phyloP scores from a whole-genome alignment of 1,140 invertebrate genomes.

The Philotrypesis tridentata region DNA sequence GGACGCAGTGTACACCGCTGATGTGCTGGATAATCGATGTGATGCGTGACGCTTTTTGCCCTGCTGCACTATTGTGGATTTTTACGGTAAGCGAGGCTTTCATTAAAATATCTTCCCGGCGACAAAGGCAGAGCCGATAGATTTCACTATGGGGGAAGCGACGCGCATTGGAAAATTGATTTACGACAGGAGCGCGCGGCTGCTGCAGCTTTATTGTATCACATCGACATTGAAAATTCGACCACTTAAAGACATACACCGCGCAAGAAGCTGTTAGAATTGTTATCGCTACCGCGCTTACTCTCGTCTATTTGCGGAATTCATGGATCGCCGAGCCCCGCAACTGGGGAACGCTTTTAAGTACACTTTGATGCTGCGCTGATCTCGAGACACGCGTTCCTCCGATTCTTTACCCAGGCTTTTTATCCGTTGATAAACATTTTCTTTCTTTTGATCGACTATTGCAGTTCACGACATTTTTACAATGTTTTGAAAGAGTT shows the following conservation, averaged over 20 bases:
- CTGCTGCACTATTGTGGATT: not conserved
- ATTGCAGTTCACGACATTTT: too few species aligned
- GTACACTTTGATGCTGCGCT: too few species aligned
- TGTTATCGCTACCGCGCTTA: slow-evolving; percentile 18
- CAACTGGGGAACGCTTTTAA: slow-evolving; percentile 9
- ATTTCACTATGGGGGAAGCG: too few species aligned
- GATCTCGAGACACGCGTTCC: not conserved
- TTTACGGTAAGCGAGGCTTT: not conserved
- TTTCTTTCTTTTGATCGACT: too few species aligned
- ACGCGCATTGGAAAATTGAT: not conserved
- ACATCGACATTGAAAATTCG: not conserved
- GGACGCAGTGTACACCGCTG: not conserved
- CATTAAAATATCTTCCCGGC: not conserved
- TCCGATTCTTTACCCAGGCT: not conserved
- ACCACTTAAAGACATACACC: not conserved
- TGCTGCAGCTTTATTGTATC: not conserved
- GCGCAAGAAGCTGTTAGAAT: slow-evolving; percentile 1
- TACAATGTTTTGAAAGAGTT: too few species aligned
- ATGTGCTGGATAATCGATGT: not conserved
- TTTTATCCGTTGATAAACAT: too few species aligned
- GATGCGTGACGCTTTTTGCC: not conserved
- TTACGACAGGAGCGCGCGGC: not conserved
- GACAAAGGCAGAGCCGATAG: too few species aligned
- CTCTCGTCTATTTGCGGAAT: slow-evolving; percentile 14
- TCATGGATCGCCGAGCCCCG: slow-evolving; percentile 13